Base-by-base conservation (phyloP, 2,888 invertebrate species). In the Dolomedes plantarius region DNA sequence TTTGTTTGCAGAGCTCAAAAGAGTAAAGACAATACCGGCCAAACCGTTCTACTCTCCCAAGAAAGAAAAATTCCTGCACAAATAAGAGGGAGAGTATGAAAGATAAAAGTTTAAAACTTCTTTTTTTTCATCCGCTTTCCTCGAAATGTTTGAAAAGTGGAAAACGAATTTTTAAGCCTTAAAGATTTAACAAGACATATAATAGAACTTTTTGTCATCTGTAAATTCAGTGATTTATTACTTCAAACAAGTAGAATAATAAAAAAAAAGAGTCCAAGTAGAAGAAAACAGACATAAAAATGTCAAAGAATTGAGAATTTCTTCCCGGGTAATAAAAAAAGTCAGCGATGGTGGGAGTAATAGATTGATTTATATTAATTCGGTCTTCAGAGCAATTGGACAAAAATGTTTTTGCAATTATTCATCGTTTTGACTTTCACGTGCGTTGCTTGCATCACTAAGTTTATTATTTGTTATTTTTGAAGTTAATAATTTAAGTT, bases 121-220 rank as follows among this genome's bases (percentile, higher is more conserved):
- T 46, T 56, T 23, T 16, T 46, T 46, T 46, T 36, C 36, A 36
- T 36, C 11, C 2, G 41, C 56, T 56, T 56, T 19, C 19, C 56
- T 11, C 56, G 23, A 56, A 56, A 19, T 23, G 23, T 56, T 23
- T 16, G 23, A 23, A 56, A 23, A 56, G 23, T 56, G 19, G 56
- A 56, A 56, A 56, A 56, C 56, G 56, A 23, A 56, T 56, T 56
- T 56, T 56, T 56, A 56, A 56, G 56, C 56, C 23, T 56, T 56
- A 23, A 23, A 19, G 56, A 56, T 56, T 56, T 56, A 56, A 56
- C 56, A 56, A 56, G 56, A 56, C 56, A 11, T 56, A 56, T 23
- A 56, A 56, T 56, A 56, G 16, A 56, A 56, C 23, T 56, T 56
- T 56, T 56, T 56, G 56, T 56, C 56, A 56, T 56, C 56, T 23